phyloP scores from a whole-genome alignment of 2,888 invertebrate genomes.

The Apodemia duryi region DNA sequence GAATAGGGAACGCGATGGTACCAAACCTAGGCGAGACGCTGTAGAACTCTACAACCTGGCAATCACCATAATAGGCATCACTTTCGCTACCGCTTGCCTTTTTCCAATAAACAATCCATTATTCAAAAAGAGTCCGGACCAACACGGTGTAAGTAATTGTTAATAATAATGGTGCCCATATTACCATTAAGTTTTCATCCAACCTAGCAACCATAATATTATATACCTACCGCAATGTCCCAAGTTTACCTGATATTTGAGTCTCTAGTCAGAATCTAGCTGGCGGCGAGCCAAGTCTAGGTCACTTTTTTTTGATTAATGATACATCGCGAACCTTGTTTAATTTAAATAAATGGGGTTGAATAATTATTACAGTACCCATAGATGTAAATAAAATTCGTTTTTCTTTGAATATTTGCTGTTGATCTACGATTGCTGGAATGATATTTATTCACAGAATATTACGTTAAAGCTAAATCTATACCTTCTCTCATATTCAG shows the following conservation, averaged over 20 bases:
- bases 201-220: too few species aligned
- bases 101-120: too few species aligned
- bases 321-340: neutral
- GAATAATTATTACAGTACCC: neutral
- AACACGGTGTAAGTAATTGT: too few species aligned
- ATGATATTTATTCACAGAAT: neutral
- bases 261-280: neutral
- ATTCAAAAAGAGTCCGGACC: too few species aligned
- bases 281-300: neutral
- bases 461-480: neutral
- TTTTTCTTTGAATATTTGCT: neutral
- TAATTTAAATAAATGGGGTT: neutral
- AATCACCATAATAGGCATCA: too few species aligned
- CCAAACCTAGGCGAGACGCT: too few species aligned
- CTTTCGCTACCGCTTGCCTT: too few species aligned
- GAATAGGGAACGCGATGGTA: too few species aligned
- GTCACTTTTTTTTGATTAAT: conserved; percentile 1
- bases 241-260: neutral
- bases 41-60: too few species aligned
- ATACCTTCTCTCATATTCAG: neutral
- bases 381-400: neutral
- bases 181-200: too few species aligned
- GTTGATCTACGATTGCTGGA: neutral
- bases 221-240: neutral
- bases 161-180: too few species aligned